A percentile compares a stretch with the other conserved stretches of the same genome.
Conservation (phyloP, 2,113 vertebrate genomes). For the Otocyon megalotis region DNA sequence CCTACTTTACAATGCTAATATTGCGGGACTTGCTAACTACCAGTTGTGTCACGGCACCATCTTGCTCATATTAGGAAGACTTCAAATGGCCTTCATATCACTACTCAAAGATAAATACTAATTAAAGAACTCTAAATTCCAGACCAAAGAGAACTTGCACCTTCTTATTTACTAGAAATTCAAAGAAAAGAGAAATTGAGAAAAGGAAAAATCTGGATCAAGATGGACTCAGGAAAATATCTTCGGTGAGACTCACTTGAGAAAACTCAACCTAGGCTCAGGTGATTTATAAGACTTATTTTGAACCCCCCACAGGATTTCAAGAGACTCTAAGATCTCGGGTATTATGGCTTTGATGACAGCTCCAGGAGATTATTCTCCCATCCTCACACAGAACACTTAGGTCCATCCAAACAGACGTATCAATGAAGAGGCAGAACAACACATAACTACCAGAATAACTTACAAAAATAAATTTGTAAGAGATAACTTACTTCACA, state of each 20-base stretch:
- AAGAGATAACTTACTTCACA: not conserved
- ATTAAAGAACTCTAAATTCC: not conserved
- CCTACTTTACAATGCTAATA: not conserved
- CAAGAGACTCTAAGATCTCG: not conserved
- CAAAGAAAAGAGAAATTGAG: not conserved
- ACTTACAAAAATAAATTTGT: not conserved
- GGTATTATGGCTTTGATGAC: not conserved
- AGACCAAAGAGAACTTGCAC: not conserved
- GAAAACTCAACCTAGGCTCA: not conserved
- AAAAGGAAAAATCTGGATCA: conserved; percentile 3
- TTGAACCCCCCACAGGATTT: not conserved
- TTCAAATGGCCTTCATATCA: not conserved
- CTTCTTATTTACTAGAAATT: not conserved
- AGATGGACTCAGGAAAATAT: not conserved
- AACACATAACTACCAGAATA: not conserved
- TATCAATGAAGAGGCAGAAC: not conserved
- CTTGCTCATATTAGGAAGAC: not conserved
- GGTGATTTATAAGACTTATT: not conserved
- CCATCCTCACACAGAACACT: not conserved
- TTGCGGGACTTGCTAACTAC: not conserved
- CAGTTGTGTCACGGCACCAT: not conserved
- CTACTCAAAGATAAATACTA: not conserved
- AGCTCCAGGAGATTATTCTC: not conserved
- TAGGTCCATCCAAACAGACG: not conserved
- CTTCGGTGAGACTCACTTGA: not conserved